These are phyloP conservation scores for Drosophila anomelani DNA, from an alignment of 2,888 invertebrate species.

Conservation along the genomic window DNA sequence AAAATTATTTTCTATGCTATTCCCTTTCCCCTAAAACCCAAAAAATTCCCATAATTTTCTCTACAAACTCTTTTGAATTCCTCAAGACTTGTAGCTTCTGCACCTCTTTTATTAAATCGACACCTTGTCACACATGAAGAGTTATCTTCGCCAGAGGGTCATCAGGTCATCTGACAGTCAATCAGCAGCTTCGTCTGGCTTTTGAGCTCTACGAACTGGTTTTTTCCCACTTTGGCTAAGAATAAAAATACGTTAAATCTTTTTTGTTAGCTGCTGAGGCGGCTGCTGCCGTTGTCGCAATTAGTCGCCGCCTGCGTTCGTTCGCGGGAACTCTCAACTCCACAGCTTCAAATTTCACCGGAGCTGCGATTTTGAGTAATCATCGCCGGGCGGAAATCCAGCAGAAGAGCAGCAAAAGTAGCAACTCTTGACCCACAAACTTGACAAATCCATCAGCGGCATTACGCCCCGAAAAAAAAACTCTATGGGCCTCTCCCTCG, in stretches of 20 bases:
- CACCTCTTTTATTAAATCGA: slow-evolving; percentile 17
- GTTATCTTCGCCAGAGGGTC: slow-evolving; percentile 15
- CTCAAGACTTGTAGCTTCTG: slow-evolving; percentile 3
- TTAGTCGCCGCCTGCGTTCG: slow-evolving; percentile 69
- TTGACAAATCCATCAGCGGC: slow-evolving; percentile 76
- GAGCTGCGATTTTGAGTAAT: slow-evolving; percentile 76
- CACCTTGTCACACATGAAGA: slow-evolving; percentile 27
- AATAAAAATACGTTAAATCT: slow-evolving; percentile 26
- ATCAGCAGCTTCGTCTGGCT: slow-evolving; percentile 29
- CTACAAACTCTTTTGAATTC: background rate
- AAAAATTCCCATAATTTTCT: background rate
- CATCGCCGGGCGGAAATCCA: slow-evolving; percentile 73
- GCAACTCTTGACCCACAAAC: slow-evolving; percentile 73
- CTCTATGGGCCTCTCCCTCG: slow-evolving; percentile 30
- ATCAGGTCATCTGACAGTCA: slow-evolving; percentile 44
- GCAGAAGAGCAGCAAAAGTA: slow-evolving; percentile 34
- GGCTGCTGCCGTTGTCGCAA: slow-evolving; percentile 55
- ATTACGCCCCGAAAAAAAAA: slow-evolving; percentile 16
- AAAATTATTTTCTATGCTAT: background rate
- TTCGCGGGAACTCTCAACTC: slow-evolving; percentile 55
- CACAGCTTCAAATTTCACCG: slow-evolving; percentile 17
- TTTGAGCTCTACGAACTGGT: slow-evolving; percentile 36
- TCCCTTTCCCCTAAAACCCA: background rate
- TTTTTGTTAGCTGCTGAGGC: slow-evolving; percentile 41
- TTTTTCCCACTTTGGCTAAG: slow-evolving; percentile 20